Conservation (phyloP, 2,888 invertebrate species). For the Drosophila vallismaia region DNA sequence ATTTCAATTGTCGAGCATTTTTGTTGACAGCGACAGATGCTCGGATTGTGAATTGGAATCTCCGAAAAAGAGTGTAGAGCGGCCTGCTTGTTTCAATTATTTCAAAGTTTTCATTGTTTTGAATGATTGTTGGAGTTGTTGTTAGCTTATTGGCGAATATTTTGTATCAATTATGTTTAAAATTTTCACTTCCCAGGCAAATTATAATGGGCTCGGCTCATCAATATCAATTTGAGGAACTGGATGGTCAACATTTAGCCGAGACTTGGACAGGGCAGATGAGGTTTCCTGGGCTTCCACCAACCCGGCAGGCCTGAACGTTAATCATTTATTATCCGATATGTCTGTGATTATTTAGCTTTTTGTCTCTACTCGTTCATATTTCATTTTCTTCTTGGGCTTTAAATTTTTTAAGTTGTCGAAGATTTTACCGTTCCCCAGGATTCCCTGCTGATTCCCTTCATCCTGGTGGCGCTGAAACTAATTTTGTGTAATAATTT, state of each 20-base stretch:
- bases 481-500: conserved; percentile 70
- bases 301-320: conserved; percentile 39
- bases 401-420: conserved; percentile 39
- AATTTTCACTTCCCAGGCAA: conserved; percentile 1
- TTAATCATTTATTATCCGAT: conserved; percentile 80
- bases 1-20: neutral
- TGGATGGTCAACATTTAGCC: conserved; percentile 33
- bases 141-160: neutral
- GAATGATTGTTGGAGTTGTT: neutral
- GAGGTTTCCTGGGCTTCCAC: conserved; percentile 11
- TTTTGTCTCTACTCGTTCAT: conserved; percentile 58
- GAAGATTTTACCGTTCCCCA: conserved; percentile 5
- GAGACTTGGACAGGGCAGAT: conserved; percentile 34
- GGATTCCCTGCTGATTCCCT: conserved; percentile 9
- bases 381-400: conserved; percentile 60
- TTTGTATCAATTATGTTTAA: neutral
- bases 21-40: neutral
- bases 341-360: conserved; percentile 76
- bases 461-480: conserved; percentile 14
- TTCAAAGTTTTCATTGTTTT: neutral
- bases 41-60: neutral
- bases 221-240: conserved; percentile 65
- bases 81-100: neutral
- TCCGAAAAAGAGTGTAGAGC: neutral
- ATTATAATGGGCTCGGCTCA: conserved; percentile 40